These are phyloP conservation scores for Pseudotriccus pelzelni DNA, from an alignment of 2,797 vertebrate species.

Conservation along the genomic window DNA sequence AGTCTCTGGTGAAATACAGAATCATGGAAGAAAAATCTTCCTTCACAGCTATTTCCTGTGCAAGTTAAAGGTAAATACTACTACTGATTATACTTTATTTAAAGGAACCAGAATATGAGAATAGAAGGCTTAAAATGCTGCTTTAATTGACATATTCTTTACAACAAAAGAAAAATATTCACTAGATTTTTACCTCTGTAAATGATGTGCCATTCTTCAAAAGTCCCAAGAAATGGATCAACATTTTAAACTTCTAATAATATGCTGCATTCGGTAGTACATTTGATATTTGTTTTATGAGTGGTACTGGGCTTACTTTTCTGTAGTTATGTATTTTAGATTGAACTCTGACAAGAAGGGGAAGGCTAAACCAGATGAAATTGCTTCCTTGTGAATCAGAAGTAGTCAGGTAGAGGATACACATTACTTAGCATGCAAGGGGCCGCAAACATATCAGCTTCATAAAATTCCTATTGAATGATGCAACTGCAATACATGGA, in stretches of 20 bases:
- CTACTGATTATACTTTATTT: background rate
- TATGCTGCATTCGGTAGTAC: background rate
- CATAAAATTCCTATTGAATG: background rate
- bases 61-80: background rate
- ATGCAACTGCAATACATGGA: background rate
- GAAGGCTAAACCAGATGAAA: background rate
- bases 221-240: background rate
- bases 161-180: background rate
- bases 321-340: background rate
- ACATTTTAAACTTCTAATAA: background rate
- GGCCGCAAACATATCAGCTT: background rate
- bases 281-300: background rate
- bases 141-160: background rate
- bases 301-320: background rate
- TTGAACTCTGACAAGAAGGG: background rate
- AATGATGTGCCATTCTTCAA: background rate
- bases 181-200: background rate
- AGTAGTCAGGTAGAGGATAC: background rate
- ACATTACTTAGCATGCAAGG: background rate
- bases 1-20: conserved; percentile 19
- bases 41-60: conserved; percentile 29
- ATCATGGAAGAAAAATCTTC: background rate
- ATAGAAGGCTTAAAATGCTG: background rate
- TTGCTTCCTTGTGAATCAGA: background rate
- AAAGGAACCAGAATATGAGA: background rate